These are phyloP conservation scores for Spea bombifrons DNA, from an alignment of 2,113 vertebrate species.

Conservation along the genomic window DNA sequence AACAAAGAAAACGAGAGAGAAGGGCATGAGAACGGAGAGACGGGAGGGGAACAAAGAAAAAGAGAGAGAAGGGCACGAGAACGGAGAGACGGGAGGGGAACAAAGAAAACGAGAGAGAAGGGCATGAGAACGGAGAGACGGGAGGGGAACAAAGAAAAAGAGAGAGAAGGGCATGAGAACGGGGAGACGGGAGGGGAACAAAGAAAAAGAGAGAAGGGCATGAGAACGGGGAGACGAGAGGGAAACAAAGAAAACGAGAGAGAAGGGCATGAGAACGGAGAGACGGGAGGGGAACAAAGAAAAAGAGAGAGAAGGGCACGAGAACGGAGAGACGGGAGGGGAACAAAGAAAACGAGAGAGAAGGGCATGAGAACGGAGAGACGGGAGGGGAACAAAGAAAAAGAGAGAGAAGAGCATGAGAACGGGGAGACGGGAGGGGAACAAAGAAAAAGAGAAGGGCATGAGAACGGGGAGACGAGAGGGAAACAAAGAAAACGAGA, in stretches of 20 bases:
- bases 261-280: constrained; percentile 8
- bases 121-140: background rate
- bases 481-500: background rate
- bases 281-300: background rate
- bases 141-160: constrained; percentile 33
- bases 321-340: background rate
- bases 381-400: background rate
- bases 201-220: background rate
- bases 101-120: no score
- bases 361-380: background rate
- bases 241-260: constrained; percentile 6
- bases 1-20: no score
- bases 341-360: background rate
- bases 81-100: no score
- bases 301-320: background rate
- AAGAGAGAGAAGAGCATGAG: background rate
- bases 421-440: no score
- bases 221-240: constrained; percentile 36
- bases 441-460: no score
- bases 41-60: no score
- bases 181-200: constrained; percentile 15
- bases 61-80: no score
- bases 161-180: constrained; percentile 48
- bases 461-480: background rate
- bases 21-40: no score